These are phyloP conservation scores for Sanderia malayensis DNA, from an alignment of 30 jellyfish, hydroid and myxozoan species.

Conservation along the genomic window DNA sequence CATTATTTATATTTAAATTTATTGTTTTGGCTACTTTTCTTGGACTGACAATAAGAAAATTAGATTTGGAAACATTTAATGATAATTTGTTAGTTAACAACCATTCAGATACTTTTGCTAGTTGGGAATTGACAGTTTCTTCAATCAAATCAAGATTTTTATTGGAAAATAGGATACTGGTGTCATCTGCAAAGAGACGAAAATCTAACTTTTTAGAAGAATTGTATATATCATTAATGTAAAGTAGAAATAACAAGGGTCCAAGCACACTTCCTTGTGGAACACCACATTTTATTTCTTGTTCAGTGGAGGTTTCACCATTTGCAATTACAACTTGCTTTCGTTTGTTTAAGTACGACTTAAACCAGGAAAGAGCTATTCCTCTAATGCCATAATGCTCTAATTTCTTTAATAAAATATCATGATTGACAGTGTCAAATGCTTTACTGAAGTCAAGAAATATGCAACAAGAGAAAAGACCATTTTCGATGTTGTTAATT, in stretches of 20 bases:
- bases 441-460: conserved; percentile 20
- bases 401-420: not conserved
- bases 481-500: conserved; percentile 24
- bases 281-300: conserved; percentile 21
- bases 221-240: conserved; percentile 34
- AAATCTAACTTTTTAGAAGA: conserved; percentile 29
- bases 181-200: conserved; percentile 22
- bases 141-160: conserved; percentile 14
- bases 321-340: conserved; percentile 8
- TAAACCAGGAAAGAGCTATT: conserved; percentile 14
- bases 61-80: conserved; percentile 32
- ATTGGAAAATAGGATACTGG: conserved; percentile 5
- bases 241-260: conserved; percentile 36
- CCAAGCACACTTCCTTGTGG: conserved; percentile 55
- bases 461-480: conserved; percentile 40
- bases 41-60: conserved; percentile 23
- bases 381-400: conserved; percentile 16
- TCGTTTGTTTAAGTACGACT: conserved; percentile 8
- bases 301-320: conserved; percentile 23
- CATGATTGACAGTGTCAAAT: conserved; percentile 11
- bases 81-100: conserved; percentile 26
- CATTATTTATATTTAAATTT: conserved; percentile 7
- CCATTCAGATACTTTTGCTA: conserved; percentile 26
- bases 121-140: conserved; percentile 17
- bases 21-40: not conserved